These are phyloP conservation scores for Engystomops pustulosus DNA, from an alignment of 2,113 vertebrate genomes.

Conservation along the genomic window DNA sequence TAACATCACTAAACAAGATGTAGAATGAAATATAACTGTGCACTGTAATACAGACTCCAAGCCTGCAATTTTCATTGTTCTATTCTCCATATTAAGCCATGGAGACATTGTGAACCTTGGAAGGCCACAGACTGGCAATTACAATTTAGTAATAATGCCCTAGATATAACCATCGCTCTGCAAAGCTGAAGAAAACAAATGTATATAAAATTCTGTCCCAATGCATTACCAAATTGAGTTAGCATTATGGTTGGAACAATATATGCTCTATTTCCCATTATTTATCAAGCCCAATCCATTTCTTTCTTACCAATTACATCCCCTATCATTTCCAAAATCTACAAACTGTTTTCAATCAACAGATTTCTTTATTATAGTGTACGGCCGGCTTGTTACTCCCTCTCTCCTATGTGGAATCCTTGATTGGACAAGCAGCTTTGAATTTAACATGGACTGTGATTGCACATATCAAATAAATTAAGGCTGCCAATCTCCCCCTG, in stretches of 20 bases:
- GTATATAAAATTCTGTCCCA: slow-evolving; percentile 68
- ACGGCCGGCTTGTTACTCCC: slow-evolving; percentile 85
- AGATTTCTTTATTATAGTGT: slow-evolving; percentile 94
- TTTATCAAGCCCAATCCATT: slow-evolving; percentile 97
- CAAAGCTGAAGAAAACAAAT: slow-evolving; percentile 41
- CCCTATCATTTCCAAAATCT: slow-evolving; percentile 99
- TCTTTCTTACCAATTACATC: slow-evolving; percentile 98
- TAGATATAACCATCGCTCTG: slow-evolving; percentile 38
- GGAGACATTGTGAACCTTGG: slow-evolving; percentile 30
- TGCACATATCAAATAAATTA: slow-evolving; percentile 99
- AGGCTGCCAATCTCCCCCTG: slow-evolving; percentile 92
- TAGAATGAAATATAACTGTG: not conserved
- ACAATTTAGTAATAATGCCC: slow-evolving; percentile 43
- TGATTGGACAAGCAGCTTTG: slow-evolving; percentile 89
- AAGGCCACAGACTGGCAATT: slow-evolving; percentile 38
- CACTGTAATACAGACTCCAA: not conserved
- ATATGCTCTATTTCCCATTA: slow-evolving; percentile 99
- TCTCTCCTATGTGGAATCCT: slow-evolving; percentile 83
- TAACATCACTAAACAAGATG: slow-evolving; percentile 13
- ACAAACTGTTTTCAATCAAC: slow-evolving; percentile 99
- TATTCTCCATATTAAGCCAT: slow-evolving; percentile 35
- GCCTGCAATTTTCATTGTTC: slow-evolving; percentile 28
- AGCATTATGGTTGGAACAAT: slow-evolving; percentile 86
- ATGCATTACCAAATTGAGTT: slow-evolving; percentile 79
- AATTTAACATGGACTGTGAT: slow-evolving; percentile 96